Base-by-base conservation (phyloP, 2,797 vertebrate species). In the Cryptoblepharus egeriae region DNA sequence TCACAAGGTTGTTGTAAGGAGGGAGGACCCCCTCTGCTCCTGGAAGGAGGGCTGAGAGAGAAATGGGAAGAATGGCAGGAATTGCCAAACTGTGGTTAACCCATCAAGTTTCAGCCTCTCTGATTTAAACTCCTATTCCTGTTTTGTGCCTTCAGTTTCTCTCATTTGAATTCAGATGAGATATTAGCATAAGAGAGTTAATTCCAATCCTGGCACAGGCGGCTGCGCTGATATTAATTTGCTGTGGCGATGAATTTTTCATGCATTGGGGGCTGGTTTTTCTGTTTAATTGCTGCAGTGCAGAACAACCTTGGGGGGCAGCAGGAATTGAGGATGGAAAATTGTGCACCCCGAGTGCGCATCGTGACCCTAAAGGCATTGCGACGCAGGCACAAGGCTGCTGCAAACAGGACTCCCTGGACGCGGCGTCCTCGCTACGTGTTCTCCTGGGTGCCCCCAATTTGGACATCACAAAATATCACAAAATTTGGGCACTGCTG, bases 151-250 rank as follows among this genome's bases (percentile, higher is more conserved):
- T 72, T 58, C 75, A 58, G 42, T 22, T 57, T 11, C 28, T 28
- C 76, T 45, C 20, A 74, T 74, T 73, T 79, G 76, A 45, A 79
- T 79, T 58, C 76, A 67, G 76, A 84, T 79, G 60, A 45, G 49
- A 45, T 24, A 84, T 73, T 79, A 79, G 76, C 55, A 74, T 67
- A 73, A 73, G 45, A 32, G 22, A 30, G 69, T 76, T 73, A 58
- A 79, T 74, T 73, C 52, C 82, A 79, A 42, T 58, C 67, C 75
- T 69, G 71, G 37, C 28, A 49, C 76, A 74, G 39, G 6, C 15
- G 5, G 39, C 68, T 65, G 49, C 30, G 24, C 58, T 37, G 61
- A 58, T 74, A 79, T 24, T 58, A 37, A 84, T 74, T 65, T 58
- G 45, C 80, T 24, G 61, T 3, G 45, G 45, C 49, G 52, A 37